Evolutionary conservation across 2,888 invertebrate species (phyloP).

Genomic region (Pelosia muscerda): DNA sequence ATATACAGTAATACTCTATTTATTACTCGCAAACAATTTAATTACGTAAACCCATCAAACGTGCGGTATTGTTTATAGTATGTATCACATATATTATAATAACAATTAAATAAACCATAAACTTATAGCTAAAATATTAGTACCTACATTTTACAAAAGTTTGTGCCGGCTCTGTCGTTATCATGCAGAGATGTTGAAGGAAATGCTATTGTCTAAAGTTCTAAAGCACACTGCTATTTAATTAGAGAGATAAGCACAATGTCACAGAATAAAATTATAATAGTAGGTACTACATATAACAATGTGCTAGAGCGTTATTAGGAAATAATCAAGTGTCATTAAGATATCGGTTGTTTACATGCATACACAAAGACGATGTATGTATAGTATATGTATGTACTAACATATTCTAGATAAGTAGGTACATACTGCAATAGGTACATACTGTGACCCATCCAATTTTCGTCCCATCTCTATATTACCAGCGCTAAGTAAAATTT

Average conservation of each 20-base stretch:
- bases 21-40: constrained; percentile 26
- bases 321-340: background rate
- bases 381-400: background rate
- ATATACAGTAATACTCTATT: constrained; percentile 26
- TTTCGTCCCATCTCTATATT: too few relatives aligned
- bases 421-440: too few relatives aligned
- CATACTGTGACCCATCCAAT: too few relatives aligned
- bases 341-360: background rate
- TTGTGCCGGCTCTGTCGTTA: background rate
- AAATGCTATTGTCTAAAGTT: background rate
- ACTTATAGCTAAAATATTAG: constrained; percentile 12
- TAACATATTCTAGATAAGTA: background rate
- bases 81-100: constrained; percentile 29
- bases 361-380: background rate
- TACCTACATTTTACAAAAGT: constrained; percentile 7
- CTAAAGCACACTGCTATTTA: background rate
- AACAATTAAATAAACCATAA: constrained; percentile 22
- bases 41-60: constrained; percentile 27
- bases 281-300: too few relatives aligned
- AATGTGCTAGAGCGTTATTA: background rate
- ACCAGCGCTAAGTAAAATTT: too few relatives aligned
- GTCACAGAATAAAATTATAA: too few relatives aligned
- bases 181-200: background rate
- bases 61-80: constrained; percentile 30
- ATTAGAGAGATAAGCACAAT: background rate